Base-by-base conservation (phyloP, 1,140 invertebrate species). In the Papilio glaucus region DNA sequence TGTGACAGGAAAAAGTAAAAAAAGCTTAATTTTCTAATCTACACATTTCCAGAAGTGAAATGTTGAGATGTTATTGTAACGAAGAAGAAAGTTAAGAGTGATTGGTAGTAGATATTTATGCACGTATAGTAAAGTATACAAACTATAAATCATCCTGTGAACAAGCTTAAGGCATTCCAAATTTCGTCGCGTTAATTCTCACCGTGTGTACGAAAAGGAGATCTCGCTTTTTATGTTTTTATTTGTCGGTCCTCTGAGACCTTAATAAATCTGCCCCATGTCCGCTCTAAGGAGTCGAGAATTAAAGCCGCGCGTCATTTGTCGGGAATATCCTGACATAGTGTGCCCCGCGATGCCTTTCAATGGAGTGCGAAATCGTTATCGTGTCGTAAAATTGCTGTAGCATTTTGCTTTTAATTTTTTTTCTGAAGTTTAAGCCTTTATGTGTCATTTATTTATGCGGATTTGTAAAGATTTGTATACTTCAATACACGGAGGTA, bases 241-340 rank as follows among this genome's bases (percentile, higher is more conserved):
- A n/a, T 84, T 83, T 79, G 75, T 72, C 63, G 67, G 39, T 49
- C 76, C 72, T 75, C 74, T 69, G 57, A 74, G 77, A 85, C 87
- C 85, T 77, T 77, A 84, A 89, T 89, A 89, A 89, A 89, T 89
- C 87, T 85, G 81, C 82, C 77, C 73, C 71, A 72, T 65, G 78
- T 68, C 78, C 77, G 71, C 71, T 80, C 81, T 81, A 83, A 81
- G 80, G 76, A 84, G 71, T 75, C 70, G 76, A 80, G 81, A 83
- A 86, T 84, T 80, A 81, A 79, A 78, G 74, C 76, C 78, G 72
- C 67, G 77, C 70, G 74, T 81, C 82, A 86, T 88, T 87, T 84
- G 86, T 82, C 82, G 70, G 72, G 71, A 62, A 76, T 80, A 87
- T 74, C 78, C 77, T 79, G 77, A 83, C 77, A 62, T 77, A 79